These are phyloP conservation scores for Cottus gobio DNA, from an alignment of 2,113 vertebrate species.

Conservation along the genomic window DNA sequence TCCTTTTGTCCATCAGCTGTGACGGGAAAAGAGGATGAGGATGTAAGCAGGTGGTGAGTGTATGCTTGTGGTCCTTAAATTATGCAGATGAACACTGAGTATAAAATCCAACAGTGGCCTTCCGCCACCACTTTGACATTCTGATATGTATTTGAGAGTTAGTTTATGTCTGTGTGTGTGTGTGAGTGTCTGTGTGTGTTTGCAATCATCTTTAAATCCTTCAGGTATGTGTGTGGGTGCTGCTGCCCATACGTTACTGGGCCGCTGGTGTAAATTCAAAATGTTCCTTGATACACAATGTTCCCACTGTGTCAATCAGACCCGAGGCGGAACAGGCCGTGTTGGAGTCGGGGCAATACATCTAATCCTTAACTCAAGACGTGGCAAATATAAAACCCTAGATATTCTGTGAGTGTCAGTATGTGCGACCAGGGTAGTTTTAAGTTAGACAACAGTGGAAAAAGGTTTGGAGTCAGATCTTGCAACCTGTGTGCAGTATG, in stretches of 20 bases:
- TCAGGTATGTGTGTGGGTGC: slow-evolving; percentile 12
- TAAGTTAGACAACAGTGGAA: neutral
- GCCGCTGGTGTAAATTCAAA: slow-evolving; percentile 17
- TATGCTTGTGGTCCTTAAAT: slow-evolving; percentile 2
- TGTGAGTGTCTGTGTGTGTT: neutral
- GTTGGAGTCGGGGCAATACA: slow-evolving; percentile 9
- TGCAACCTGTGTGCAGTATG: neutral
- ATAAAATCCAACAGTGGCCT: slow-evolving; percentile 19
- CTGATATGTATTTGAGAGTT: neutral
- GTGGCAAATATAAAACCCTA: slow-evolving; percentile 6
- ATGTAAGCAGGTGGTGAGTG: neutral
- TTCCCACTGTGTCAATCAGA: slow-evolving; percentile 22
- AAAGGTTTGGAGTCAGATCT: neutral
- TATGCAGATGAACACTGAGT: slow-evolving; percentile 16
- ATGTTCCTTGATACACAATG: slow-evolving; percentile 28
- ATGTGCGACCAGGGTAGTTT: neutral
- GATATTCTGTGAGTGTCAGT: neutral
- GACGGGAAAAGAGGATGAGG: slow-evolving; percentile 13
- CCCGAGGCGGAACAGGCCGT: neutral
- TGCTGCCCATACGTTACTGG: slow-evolving; percentile 8
- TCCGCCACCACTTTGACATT: slow-evolving; percentile 4
- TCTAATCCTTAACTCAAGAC: slow-evolving; percentile 10
- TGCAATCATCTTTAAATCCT: slow-evolving; percentile 20
- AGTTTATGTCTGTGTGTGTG: neutral
- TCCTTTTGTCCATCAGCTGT: slow-evolving; percentile 94